These are phyloP conservation scores for Hormaphis cornu DNA, from an alignment of 1,140 invertebrate genomes.

Conservation along the genomic window DNA sequence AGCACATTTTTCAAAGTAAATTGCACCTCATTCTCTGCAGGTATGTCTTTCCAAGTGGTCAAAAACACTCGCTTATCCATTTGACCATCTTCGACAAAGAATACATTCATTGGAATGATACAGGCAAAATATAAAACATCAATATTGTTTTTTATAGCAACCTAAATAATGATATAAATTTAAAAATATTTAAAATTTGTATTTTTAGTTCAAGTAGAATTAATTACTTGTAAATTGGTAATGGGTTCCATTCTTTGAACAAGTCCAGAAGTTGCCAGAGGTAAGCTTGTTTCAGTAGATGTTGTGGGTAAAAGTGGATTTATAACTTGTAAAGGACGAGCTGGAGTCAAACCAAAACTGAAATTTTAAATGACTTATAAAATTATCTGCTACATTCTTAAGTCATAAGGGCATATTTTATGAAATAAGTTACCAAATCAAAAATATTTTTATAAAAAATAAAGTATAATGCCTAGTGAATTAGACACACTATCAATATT, in stretches of 20 bases:
- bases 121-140: conserved; percentile 98
- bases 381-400: background rate
- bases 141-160: conserved; percentile 98
- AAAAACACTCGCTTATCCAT: conserved; percentile 96
- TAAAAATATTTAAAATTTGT: conserved; percentile 1
- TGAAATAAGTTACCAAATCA: too few species aligned
- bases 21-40: conserved; percentile 86
- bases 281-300: conserved; percentile 64
- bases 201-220: background rate
- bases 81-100: conserved; percentile 93
- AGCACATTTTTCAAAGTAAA: conserved; percentile 48
- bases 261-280: conserved; percentile 74
- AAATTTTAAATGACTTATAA: background rate
- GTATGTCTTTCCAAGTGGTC: conserved; percentile 98
- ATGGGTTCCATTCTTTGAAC: conserved; percentile 96
- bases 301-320: conserved; percentile 77
- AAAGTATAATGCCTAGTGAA: too few species aligned
- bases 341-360: conserved; percentile 88
- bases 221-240: conserved; percentile 76
- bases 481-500: too few species aligned
- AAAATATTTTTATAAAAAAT: too few species aligned
- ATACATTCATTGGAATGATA: conserved; percentile 82
- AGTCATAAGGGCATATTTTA: background rate
- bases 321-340: conserved; percentile 65
- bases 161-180: conserved; percentile 51